These are phyloP conservation scores for Zoanthus gigantus DNA, from an alignment of 92 coral and sea anemone genomes.

Conservation along the genomic window DNA sequence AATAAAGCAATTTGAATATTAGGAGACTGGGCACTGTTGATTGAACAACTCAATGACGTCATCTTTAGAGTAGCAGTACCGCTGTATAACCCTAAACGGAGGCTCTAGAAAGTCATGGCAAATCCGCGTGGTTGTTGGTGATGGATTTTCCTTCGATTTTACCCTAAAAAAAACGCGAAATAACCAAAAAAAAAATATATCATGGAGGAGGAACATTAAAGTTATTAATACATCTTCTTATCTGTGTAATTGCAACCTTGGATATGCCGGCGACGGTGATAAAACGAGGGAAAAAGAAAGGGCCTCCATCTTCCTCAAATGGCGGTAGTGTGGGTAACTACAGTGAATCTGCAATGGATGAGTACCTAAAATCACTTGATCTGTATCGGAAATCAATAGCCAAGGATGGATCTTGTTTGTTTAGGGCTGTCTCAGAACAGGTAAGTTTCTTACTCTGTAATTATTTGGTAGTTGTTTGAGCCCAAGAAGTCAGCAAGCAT, in stretches of 20 bases:
- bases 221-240: neutral
- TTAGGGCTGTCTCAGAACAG: conserved; percentile 99
- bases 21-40: conserved; percentile 29
- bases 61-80: conserved; percentile 46
- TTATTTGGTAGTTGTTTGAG: conserved; percentile 28
- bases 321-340: conserved; percentile 73
- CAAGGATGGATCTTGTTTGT: conserved; percentile 98
- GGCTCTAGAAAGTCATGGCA: conserved; percentile 79
- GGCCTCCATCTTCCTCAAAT: conserved; percentile 53
- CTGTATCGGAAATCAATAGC: conserved; percentile 96
- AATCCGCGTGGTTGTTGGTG: conserved; percentile 86
- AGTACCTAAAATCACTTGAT: conserved; percentile 70
- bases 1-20: no score
- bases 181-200: conserved; percentile 4
- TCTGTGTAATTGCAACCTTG: conserved; percentile 29
- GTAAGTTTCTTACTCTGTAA: conserved; percentile 49
- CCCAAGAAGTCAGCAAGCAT: neutral
- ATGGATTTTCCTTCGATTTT: conserved; percentile 41
- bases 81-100: conserved; percentile 63
- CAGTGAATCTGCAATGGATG: conserved; percentile 97
- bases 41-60: conserved; percentile 27
- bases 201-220: conserved; percentile 29
- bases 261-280: conserved; percentile 82
- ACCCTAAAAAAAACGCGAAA: neutral
- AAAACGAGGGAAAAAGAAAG: conserved; percentile 86